Evolutionary conservation across 2,113 vertebrate genomes (phyloP).

Genomic region (Strix uralensis): DNA sequence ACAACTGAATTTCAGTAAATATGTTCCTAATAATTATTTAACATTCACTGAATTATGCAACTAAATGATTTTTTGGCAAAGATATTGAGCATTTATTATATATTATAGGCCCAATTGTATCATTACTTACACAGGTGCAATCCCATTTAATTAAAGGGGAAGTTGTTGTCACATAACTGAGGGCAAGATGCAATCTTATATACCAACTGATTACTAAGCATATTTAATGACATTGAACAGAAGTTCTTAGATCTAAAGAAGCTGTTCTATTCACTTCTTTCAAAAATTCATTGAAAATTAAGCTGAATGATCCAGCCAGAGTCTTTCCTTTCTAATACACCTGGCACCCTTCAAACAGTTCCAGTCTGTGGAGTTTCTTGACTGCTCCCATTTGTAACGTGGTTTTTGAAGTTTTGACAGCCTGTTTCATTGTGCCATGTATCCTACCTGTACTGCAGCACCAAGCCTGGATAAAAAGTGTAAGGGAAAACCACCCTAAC

Average conservation of each 20-base stretch:
- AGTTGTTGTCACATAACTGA: constrained; percentile 45
- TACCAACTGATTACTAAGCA: constrained; percentile 20
- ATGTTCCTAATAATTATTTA: constrained; percentile 73
- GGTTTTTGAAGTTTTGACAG: background rate
- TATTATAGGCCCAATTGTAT: constrained; percentile 10
- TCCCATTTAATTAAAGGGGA: constrained; percentile 52
- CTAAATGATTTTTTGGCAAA: constrained; percentile 60
- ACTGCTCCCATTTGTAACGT: background rate
- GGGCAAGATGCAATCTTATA: constrained; percentile 44
- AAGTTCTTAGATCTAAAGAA: background rate
- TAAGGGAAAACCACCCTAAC: background rate
- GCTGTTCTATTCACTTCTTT: background rate
- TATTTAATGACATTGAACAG: constrained; percentile 34
- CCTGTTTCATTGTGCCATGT: background rate
- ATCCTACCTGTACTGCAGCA: background rate
- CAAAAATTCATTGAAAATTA: background rate
- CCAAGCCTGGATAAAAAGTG: background rate
- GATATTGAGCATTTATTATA: constrained; percentile 60
- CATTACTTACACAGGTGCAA: constrained; percentile 51
- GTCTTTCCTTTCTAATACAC: background rate
- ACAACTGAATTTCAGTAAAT: constrained; percentile 74
- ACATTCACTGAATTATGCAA: constrained; percentile 61
- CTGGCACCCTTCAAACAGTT: background rate
- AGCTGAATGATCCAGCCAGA: background rate
- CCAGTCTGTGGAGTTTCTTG: background rate